These are phyloP conservation scores for Leptopilina boulardi DNA, from an alignment of 1,140 invertebrate genomes.

Conservation along the genomic window DNA sequence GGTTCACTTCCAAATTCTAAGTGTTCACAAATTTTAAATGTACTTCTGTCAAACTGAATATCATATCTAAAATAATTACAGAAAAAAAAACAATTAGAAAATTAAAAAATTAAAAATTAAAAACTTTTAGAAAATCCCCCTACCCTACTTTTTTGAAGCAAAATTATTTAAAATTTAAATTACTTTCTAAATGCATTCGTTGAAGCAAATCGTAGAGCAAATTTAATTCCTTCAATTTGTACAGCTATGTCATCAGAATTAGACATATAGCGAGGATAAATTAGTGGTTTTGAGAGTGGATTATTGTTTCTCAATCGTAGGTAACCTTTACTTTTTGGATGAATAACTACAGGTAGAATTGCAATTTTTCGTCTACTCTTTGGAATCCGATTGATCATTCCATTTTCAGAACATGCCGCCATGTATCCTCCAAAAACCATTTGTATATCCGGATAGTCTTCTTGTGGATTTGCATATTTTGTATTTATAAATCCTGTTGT, in stretches of 20 bases:
- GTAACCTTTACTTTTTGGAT: constrained; percentile 85
- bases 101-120: too few relatives aligned
- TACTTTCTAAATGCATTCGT: constrained; percentile 28
- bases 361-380: constrained; percentile 59
- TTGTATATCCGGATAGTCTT: constrained; percentile 73
- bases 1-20: constrained; percentile 73
- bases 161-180: not conserved
- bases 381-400: constrained; percentile 34
- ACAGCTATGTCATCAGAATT: constrained; percentile 70
- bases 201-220: constrained; percentile 56
- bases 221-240: constrained; percentile 70
- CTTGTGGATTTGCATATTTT: constrained; percentile 83
- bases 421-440: constrained; percentile 74
- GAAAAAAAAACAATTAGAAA: not conserved
- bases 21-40: constrained; percentile 83
- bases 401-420: constrained; percentile 63
- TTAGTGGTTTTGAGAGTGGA: constrained; percentile 77
- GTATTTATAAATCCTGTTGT: constrained; percentile 88
- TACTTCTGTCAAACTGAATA: constrained; percentile 82
- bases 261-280: constrained; percentile 79
- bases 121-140: too few relatives aligned
- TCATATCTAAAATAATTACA: constrained; percentile 74
- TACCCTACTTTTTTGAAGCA: too few relatives aligned
- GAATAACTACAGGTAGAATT: constrained; percentile 81
- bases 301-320: constrained; percentile 70